Base-by-base conservation (phyloP, 2,113 vertebrate genomes). In the Potamarius usumacintae region DNA sequence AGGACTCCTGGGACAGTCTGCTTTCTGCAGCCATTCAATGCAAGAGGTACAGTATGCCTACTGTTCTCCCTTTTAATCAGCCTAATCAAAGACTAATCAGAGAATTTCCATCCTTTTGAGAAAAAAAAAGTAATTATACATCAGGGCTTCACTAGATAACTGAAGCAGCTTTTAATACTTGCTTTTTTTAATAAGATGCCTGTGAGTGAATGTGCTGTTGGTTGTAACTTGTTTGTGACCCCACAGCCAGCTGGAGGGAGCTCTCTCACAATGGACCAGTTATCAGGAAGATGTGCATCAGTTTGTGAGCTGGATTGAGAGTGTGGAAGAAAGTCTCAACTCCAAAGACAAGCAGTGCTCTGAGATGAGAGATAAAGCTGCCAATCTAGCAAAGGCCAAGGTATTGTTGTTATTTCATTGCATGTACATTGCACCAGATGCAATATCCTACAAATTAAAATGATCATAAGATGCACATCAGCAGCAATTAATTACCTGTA, bases 231-330 rank as follows among this genome's bases (percentile, higher is more conserved):
- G 25, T 52, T 53, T 78, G 84, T 0, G 84, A 77, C 82, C 25
- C 10, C 94, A 63, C 95, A 99, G 98, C 89, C 98, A 98, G 89
- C 93, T 99, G 52, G 98, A 99, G 94, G 97, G 97, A 2, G 96
- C 97, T 22, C 96, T 99, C 9, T 99, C 97, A 0, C 97, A 98
- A 85, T 99, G 98, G 98, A 99, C 98, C 72, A 99, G 97, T 92
- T 99, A 99, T 69, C 97, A 99, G 93, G 98, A 99, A 89, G 98
- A 98, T 0, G 96, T 99, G 42, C 95, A 94, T 4, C 97, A 97
- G 94, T 99, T 99, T 93, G 94, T 96, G 77, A 91, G 92, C 83
- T 99, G 98, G 98, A 97, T 99, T 97, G 97, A 98, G 57, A 89
- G 94, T 0, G 92, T 97, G 55, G 98, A 99, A 92, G 94, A 95